Base-by-base conservation (phyloP, 2,888 invertebrate species). In the Adelphocoris suturalis region DNA sequence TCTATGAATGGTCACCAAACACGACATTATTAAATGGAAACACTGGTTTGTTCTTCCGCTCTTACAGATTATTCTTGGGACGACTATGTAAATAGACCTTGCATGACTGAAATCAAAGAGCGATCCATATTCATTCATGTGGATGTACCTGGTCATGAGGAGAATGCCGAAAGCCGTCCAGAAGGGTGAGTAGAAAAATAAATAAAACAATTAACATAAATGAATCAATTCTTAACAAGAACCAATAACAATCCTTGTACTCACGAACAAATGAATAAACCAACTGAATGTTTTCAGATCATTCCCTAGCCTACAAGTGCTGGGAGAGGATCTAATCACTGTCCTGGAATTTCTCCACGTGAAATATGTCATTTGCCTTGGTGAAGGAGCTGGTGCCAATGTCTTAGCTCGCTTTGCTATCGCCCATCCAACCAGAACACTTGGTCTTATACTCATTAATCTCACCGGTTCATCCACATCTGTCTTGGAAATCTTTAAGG, bases 301-400 rank as follows among this genome's bases (percentile, higher is more conserved):
- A 19, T 98, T 97, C 93, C 98, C 98, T 7, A 95, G 96, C 9
- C 95, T 98, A 92, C 97, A 97, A 94, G 95, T 95, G 37, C 94
- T 98, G 86, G 97, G 97, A 78, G 97, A 97, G 93, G 97, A 97
- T 93, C 94, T 98, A 91, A 95, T 97, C 86, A 96, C 96, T 61
- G 96, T 97, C 13, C 93, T 97, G 92, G 97, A 97, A 93, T 96
- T 97, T 93, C 95, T 97, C 55, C 97, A 97, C 93, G 96, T 98
- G 46, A 96, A 96, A 92, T 96, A 97, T 93, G 97, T 97, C 14
- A 96, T 98, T 86, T 97, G 97, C 0, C 94, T 98, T 84, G 98
- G 97, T 1, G 98, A 97, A 93, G 98, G 98, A 1, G 97, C 97
- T 1, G 97, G 97, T 0, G 97, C 97, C 90, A 97, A 98, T 93